A percentile compares a stretch with the other conserved stretches of the same genome.
Conservation (phyloP, 2,797 vertebrate genomes). For the Leptoclinus maculatus region DNA sequence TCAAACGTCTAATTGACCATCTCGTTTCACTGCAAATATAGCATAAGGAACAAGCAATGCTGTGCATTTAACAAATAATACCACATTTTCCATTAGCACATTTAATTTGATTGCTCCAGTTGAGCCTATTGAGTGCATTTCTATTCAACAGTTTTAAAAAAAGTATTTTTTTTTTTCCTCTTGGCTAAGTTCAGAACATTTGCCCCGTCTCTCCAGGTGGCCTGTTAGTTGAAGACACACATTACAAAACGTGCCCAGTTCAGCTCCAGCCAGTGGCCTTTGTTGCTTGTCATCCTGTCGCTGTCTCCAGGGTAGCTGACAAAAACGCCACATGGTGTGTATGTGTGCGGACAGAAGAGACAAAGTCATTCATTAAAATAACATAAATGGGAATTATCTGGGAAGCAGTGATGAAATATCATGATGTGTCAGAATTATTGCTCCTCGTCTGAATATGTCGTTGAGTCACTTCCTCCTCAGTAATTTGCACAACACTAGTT, state of each 20-base stretch:
- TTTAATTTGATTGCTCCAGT: neutral
- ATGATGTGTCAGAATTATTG: conserved; percentile 6
- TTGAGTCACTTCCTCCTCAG: neutral
- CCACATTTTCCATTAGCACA: neutral
- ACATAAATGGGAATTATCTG: conserved; percentile 26
- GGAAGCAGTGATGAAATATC: conserved; percentile 21
- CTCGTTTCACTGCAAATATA: conserved; percentile 13
- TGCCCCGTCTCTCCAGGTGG: conserved; percentile 6
- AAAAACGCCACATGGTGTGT: conserved; percentile 29
- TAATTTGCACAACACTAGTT: conserved; percentile 1
- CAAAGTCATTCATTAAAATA: conserved; percentile 40
- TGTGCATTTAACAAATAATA: conserved; percentile 4
- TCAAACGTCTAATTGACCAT: conserved; percentile 43
- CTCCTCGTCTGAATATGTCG: conserved; percentile 1
- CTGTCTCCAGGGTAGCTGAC: conserved; percentile 11
- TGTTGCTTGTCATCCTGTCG: conserved; percentile 28
- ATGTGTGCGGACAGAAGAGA: conserved; percentile 11
- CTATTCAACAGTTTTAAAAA: neutral
- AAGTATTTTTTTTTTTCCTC: neutral
- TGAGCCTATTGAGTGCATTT: conserved; percentile 9
- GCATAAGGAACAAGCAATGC: neutral
- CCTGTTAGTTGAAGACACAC: neutral
- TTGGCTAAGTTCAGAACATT: neutral
- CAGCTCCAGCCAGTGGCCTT: neutral
- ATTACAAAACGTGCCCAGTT: conserved; percentile 7